These are phyloP conservation scores for Eublepharis macularius DNA, from an alignment of 2,113 vertebrate species.

Conservation along the genomic window DNA sequence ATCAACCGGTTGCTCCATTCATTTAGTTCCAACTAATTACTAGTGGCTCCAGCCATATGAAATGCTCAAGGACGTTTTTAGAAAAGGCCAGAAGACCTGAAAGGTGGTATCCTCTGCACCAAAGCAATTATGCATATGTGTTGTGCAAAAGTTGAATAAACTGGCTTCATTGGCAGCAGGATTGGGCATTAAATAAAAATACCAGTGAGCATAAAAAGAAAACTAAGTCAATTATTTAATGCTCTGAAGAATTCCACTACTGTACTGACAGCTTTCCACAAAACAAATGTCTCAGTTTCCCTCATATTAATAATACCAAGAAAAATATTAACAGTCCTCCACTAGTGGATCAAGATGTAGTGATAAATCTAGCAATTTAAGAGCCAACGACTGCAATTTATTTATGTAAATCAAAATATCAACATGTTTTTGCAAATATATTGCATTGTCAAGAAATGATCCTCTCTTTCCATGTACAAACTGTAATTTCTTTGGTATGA, in stretches of 20 bases:
- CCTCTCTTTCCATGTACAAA: neutral
- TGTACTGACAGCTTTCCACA: neutral
- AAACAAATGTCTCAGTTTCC: neutral
- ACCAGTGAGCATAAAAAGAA: neutral
- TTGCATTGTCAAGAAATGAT: neutral
- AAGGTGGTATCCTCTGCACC: slow-evolving; percentile 2
- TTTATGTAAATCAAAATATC: neutral
- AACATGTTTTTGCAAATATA: neutral
- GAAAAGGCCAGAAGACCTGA: neutral
- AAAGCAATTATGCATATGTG: neutral
- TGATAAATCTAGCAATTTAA: neutral
- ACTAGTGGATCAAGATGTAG: neutral
- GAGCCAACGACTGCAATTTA: neutral
- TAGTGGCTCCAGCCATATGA: neutral
- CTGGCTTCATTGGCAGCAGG: neutral
- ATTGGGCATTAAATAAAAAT: neutral
- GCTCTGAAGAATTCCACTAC: neutral
- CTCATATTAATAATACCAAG: neutral
- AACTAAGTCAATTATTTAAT: neutral
- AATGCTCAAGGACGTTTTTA: neutral
- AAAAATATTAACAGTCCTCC: neutral
- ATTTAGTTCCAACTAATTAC: neutral
- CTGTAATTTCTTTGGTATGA: neutral
- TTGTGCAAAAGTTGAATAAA: neutral
- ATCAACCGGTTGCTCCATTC: neutral